Evolutionary conservation across 1,140 invertebrate species (phyloP), one percentile per base, ranked within the genome.

Genomic region (Panagrolaimus sp.): DNA sequence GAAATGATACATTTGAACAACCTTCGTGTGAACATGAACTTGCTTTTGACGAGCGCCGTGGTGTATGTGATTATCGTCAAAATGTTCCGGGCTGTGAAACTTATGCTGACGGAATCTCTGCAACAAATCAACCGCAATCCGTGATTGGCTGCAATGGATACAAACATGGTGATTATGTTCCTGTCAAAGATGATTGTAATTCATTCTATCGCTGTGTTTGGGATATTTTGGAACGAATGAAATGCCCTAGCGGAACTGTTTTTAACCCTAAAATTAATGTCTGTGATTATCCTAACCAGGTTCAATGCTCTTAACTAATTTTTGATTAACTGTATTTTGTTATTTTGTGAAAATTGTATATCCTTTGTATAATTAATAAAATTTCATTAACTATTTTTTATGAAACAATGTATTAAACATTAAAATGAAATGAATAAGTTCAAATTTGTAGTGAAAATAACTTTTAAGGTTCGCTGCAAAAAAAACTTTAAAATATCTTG

Each of bases 261-360:
- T 71, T 71, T 32, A 71, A 71, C 26, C 44, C 70, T 12, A 44
- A 52, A 14, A 43, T 71, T 24, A 47, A 46, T 28, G 70, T 71
- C 28, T 71, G 70, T 32, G 70, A 71, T 43, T 71, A 47, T 32
- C 44, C 70, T 26, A 43, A 71, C 48, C 64, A 71, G 21, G 69
- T 71, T 46, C 32, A 38, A 38, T 38, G 32, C 32, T 38, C 7
- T 7, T 38, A 38, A 38, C 32, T 38, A 38, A 38, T 4, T 38
- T 38, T n/a, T 7, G 2, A 38, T 38, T 38, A 38, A 38, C 32
- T 38, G 32, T 38, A 38, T 38, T 38, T 38, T 38, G 32, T 4
- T 38, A 38, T 38, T 38, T 38, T 38, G 32, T 38, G 32, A 38
- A 38, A n/a, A 38, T 38, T 38, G 32, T 38, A 38, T 38, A 38